Conservation (phyloP, 37 sponge, comb jelly and placozoan genomes). For the Cladorhizidae sp. region DNA sequence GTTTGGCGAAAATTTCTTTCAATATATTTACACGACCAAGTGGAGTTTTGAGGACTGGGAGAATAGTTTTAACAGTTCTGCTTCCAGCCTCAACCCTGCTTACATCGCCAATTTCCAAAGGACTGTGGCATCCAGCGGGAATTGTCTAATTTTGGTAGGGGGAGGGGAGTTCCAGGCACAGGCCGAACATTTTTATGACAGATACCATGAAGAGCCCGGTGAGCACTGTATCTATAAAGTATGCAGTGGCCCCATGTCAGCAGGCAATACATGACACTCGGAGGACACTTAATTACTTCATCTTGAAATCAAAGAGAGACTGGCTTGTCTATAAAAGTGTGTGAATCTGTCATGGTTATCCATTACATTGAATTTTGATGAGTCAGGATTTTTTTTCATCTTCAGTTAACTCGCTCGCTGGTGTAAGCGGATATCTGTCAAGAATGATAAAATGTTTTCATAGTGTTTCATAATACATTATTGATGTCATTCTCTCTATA, state of each 20-base stretch:
- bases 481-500: too few species aligned
- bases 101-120: slow-evolving; percentile 48
- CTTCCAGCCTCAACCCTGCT: slow-evolving; percentile 11
- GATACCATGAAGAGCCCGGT: slow-evolving; percentile 11
- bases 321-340: too few species aligned
- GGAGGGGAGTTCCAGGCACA: slow-evolving; percentile 38
- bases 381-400: too few species aligned
- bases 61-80: background rate
- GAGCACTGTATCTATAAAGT: slow-evolving; percentile 11
- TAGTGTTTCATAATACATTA: too few species aligned
- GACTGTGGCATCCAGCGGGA: slow-evolving; percentile 5
- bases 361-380: too few species aligned
- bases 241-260: slow-evolving; percentile 7
- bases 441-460: too few species aligned
- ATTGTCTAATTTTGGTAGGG: slow-evolving; percentile 36
- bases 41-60: slow-evolving; percentile 32
- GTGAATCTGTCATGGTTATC: too few species aligned
- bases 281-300: too few species aligned
- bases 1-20: slow-evolving; percentile 8
- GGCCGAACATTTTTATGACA: slow-evolving; percentile 25
- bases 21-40: background rate
- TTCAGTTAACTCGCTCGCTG: too few species aligned
- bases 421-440: too few species aligned
- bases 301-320: too few species aligned
- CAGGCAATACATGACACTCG: too few species aligned